Base-by-base conservation (phyloP, 2,888 invertebrate genomes). In the Epistrophella euchroma region DNA sequence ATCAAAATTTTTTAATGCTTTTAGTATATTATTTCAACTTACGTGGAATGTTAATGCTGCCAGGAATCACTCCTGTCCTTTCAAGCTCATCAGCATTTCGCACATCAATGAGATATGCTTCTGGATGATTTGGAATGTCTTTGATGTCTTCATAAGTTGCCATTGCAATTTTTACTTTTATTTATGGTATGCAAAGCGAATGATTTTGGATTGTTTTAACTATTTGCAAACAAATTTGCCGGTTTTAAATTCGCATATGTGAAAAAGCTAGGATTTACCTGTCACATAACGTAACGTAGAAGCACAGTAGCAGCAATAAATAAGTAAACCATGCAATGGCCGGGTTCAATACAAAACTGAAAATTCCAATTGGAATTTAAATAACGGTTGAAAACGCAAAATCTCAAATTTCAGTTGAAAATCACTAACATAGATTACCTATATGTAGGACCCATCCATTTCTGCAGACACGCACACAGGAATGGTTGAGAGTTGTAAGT, bases 21-120 rank as follows among this genome's bases (percentile, higher is more conserved):
- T 28, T 4, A 6, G 28, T 28, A 25, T 25, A 25, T 28, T 28
- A 28, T 28, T 4, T 28, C 6, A 28, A 37, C 58, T 94, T 93
- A 96, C 96, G 93, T 89, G 96, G 96, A 91, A 97, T 96, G 90
- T 96, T 96, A 85, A 96, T 93, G 90, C 96, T 96, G 62, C 95
- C 94, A 43, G 96, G 96, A 85, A 97, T 94, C 88, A 93, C 93
- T 9, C 97, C 97, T 88, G 95, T 95, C 90, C 96, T 95, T 88
- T 94, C 91, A 43, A 97, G 90, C 92, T 97, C 97, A 55, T 94
- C 92, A 71, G 95, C 95, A 90, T 96, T 96, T 89, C 97, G 94
- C 0, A 97, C 97, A 93, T 97, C 97, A 81, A 97, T 94, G 22
- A 97, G 94, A 32, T 95, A 91, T 66, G 94, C 93, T 50, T 91